These are phyloP conservation scores for Psephotus haematonotus DNA, from an alignment of 2,113 vertebrate genomes.

Conservation along the genomic window DNA sequence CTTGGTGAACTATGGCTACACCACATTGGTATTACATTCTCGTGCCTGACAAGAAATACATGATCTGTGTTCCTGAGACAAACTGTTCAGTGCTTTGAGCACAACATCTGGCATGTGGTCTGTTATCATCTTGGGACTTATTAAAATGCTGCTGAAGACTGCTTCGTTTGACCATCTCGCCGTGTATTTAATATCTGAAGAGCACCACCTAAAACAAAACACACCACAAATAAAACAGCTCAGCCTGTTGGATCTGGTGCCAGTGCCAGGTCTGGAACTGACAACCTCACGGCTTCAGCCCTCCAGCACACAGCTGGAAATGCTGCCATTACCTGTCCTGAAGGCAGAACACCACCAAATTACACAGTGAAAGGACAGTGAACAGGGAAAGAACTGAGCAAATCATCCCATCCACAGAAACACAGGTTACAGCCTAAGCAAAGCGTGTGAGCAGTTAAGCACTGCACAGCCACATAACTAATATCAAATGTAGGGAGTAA, in stretches of 20 bases:
- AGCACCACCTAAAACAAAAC: constrained; percentile 78
- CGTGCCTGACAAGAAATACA: constrained; percentile 79
- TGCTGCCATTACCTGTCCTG: rapidly evolving
- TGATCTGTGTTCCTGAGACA: constrained; percentile 71
- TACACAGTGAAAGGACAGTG: no score
- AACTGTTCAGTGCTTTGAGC: constrained; percentile 80
- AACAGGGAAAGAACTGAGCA: neutral
- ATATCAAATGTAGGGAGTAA: neutral
- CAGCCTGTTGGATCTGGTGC: neutral
- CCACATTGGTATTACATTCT: neutral
- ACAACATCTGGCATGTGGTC: constrained; percentile 94
- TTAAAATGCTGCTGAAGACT: constrained; percentile 87
- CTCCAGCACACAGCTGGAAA: neutral
- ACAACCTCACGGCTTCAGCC: neutral
- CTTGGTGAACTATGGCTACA: rapidly evolving
- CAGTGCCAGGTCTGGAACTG: neutral
- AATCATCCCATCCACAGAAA: neutral
- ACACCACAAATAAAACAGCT: neutral
- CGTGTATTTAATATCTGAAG: constrained; percentile 79
- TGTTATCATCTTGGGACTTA: constrained; percentile 91
- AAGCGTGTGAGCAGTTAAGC: neutral
- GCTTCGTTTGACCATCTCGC: constrained; percentile 85
- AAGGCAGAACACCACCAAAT: neutral
- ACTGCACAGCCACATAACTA: rapidly evolving
- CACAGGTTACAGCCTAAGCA: rapidly evolving